These are phyloP conservation scores for Brachionus sp. DNA, from an alignment of 1,140 invertebrate species.

Conservation along the genomic window DNA sequence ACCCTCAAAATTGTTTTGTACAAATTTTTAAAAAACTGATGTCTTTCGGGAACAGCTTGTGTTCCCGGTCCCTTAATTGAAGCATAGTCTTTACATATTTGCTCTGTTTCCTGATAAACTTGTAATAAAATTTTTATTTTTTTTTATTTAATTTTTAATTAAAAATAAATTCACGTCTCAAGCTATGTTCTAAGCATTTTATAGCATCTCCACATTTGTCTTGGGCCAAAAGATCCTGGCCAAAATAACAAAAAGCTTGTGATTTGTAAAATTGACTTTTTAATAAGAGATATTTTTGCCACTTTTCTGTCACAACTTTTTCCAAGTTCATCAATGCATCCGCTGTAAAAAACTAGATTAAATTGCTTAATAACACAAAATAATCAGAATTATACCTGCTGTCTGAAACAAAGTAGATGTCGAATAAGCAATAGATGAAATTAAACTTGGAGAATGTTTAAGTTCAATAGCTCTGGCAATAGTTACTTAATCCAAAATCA, in stretches of 20 bases:
- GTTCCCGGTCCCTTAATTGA: constrained; percentile 65
- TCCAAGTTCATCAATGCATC: constrained; percentile 64
- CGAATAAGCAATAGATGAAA: constrained; percentile 68
- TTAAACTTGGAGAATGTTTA: constrained; percentile 67
- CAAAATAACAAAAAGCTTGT: constrained; percentile 67
- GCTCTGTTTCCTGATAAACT: constrained; percentile 63
- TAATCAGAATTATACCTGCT: constrained; percentile 57
- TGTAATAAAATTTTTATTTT: constrained; percentile 19
- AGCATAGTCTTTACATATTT: constrained; percentile 66
- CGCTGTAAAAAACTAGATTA: constrained; percentile 53
- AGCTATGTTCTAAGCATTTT: constrained; percentile 66
- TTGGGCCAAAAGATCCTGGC: constrained; percentile 66
- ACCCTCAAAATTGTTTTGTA: constrained; percentile 65
- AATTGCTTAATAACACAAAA: not conserved
- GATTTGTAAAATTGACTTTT: constrained; percentile 20
- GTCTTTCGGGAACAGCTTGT: constrained; percentile 66
- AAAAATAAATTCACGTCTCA: constrained; percentile 57
- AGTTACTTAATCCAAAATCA: constrained; percentile 62
- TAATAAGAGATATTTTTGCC: constrained; percentile 66
- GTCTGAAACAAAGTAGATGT: constrained; percentile 67
- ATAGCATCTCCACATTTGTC: constrained; percentile 73
- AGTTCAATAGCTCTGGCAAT: constrained; percentile 70
- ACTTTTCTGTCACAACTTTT: constrained; percentile 64
- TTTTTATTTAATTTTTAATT: too few species aligned
- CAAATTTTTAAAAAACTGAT: constrained; percentile 67